A percentile compares a stretch with the other conserved stretches of the same genome.
These are phyloP conservation scores for Gymnothorax javanicus DNA, from an alignment of 2,797 vertebrate species.

Conservation along the genomic window DNA sequence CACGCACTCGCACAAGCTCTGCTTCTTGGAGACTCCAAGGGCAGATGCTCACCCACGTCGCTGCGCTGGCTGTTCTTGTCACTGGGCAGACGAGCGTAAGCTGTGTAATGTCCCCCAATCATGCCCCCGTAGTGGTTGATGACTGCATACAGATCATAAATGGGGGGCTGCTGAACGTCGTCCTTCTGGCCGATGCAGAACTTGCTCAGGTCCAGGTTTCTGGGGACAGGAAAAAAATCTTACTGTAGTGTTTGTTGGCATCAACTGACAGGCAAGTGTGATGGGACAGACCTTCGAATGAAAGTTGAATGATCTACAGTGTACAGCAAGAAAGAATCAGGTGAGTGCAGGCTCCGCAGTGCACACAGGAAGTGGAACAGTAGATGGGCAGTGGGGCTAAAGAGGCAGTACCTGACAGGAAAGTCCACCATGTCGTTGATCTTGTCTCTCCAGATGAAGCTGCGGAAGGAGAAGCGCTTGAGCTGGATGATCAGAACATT, in stretches of 20 bases:
- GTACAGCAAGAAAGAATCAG: too few relatives aligned
- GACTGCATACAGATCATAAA: slow-evolving; percentile 96
- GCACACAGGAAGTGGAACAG: neutral
- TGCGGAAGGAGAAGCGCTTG: slow-evolving; percentile 98
- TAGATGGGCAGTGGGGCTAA: neutral
- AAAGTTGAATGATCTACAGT: neutral
- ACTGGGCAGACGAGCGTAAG: slow-evolving; percentile 90
- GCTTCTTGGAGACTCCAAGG: neutral
- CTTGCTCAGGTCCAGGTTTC: slow-evolving; percentile 94
- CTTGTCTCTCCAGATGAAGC: slow-evolving; percentile 99
- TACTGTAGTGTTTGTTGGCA: neutral
- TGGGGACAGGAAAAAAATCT: slow-evolving; percentile 49
- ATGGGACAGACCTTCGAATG: neutral
- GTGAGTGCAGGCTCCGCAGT: too few relatives aligned
- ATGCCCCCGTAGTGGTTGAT: slow-evolving; percentile 99
- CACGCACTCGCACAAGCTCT: neutral
- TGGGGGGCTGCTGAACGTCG: slow-evolving; percentile 89
- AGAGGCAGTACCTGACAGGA: slow-evolving; percentile 82
- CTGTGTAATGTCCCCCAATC: slow-evolving; percentile 97
- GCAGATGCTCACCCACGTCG: slow-evolving; percentile 85
- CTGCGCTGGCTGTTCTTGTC: slow-evolving; percentile 98
- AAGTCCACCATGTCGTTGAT: slow-evolving; percentile 99
- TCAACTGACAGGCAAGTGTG: neutral
- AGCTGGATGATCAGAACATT: slow-evolving; percentile 98
- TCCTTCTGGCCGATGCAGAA: slow-evolving; percentile 98